Percentiles rank a stretch among this genome's conserved stretches.
phyloP scores from a whole-genome alignment of 2,113 vertebrate genomes.

The Solea senegalensis region DNA sequence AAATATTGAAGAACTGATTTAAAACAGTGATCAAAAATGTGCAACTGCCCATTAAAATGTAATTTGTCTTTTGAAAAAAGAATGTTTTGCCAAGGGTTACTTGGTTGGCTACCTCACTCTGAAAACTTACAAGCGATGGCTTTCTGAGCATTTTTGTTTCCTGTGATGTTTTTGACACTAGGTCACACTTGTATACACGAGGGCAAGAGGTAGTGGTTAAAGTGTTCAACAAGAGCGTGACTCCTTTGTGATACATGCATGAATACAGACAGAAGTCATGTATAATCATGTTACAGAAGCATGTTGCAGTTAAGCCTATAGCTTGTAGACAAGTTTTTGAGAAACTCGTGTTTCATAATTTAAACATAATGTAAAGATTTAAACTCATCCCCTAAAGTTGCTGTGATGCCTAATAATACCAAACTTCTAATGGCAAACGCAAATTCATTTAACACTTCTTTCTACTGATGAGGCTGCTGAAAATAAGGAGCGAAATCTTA shows the following conservation, averaged over 20 bases:
- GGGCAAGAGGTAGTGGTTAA: not conserved
- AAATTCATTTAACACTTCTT: not conserved
- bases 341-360: not conserved
- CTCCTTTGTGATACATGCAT: slow-evolving; percentile 6
- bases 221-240: slow-evolving; percentile 12
- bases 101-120: too few species aligned
- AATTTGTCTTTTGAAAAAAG: too few species aligned
- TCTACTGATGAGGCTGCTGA: not conserved
- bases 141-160: not conserved
- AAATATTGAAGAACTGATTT: too few species aligned
- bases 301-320: too few species aligned
- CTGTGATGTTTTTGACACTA: not conserved
- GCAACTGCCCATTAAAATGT: too few species aligned
- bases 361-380: too few species aligned
- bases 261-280: not conserved
- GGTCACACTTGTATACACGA: not conserved
- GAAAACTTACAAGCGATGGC: not conserved
- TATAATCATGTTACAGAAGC: not conserved
- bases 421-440: too few species aligned
- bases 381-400: not conserved
- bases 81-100: too few species aligned
- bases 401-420: too few species aligned
- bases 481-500: slow-evolving; percentile 54
- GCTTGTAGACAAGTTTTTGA: not conserved
- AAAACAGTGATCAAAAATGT: too few species aligned